These are phyloP conservation scores for Micrasema minimum DNA, from an alignment of 1,140 invertebrate genomes.

Conservation along the genomic window DNA sequence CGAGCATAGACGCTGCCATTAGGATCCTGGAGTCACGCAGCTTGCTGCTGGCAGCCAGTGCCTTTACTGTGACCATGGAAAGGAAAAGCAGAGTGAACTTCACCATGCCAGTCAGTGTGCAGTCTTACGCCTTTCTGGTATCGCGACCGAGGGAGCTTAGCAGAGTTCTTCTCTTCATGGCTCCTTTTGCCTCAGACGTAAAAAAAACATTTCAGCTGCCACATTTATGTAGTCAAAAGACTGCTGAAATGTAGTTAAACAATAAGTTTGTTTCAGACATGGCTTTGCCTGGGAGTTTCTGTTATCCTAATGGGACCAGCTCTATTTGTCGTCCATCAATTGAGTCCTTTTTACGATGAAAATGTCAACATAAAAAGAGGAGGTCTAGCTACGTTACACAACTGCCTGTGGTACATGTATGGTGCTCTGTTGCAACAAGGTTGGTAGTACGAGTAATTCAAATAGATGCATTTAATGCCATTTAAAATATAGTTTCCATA, in stretches of 20 bases:
- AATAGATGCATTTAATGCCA: no score
- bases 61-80: conserved; percentile 75
- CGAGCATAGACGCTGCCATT: conserved; percentile 55
- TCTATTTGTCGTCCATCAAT: conserved; percentile 79
- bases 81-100: conserved; percentile 78
- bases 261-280: conserved; percentile 78
- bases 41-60: conserved; percentile 78
- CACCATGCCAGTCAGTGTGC: conserved; percentile 79
- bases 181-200: conserved; percentile 84
- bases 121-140: conserved; percentile 82
- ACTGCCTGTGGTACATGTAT: conserved; percentile 91
- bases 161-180: conserved; percentile 83
- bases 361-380: conserved; percentile 66
- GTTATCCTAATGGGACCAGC: conserved; percentile 82
- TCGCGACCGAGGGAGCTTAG: conserved; percentile 80
- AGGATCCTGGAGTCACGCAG: conserved; percentile 43
- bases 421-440: conserved; percentile 92
- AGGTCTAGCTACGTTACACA: conserved; percentile 75
- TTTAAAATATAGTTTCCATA: no score
- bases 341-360: conserved; percentile 77
- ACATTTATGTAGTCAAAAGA: conserved; percentile 20
- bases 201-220: conserved; percentile 52
- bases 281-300: conserved; percentile 79
- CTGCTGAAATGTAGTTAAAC: no score
- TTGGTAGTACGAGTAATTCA: no score